phyloP scores from a whole-genome alignment of 2,113 vertebrate genomes.

The Hippopotamus amphibius region DNA sequence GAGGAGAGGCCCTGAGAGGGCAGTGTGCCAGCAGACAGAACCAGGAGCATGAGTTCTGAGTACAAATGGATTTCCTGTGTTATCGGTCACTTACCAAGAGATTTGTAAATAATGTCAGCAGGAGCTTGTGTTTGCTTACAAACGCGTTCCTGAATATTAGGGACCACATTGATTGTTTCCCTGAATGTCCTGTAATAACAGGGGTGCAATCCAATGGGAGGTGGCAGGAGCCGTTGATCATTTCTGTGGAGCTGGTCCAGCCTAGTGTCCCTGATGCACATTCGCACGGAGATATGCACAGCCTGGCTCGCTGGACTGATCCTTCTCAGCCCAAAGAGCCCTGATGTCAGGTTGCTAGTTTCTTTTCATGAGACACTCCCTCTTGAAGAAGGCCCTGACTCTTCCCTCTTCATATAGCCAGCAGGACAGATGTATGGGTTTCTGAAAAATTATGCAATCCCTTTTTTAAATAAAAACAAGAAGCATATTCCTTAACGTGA shows the following conservation, averaged over 20 bases:
- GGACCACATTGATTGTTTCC: constrained; percentile 16
- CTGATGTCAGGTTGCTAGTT: background rate
- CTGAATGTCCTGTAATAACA: background rate
- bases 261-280: background rate
- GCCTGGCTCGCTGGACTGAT: background rate
- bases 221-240: background rate
- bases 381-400: background rate
- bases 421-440: background rate
- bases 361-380: background rate
- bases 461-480: constrained; percentile 18
- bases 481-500: background rate
- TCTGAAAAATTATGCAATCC: background rate
- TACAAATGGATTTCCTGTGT: background rate
- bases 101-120: constrained; percentile 44
- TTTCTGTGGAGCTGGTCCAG: background rate
- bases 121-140: constrained; percentile 18
- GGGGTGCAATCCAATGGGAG: background rate
- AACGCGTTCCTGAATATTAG: background rate
- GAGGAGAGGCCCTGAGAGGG: background rate
- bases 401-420: background rate
- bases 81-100: background rate
- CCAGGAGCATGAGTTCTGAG: background rate
- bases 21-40: background rate
- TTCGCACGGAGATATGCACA: background rate
- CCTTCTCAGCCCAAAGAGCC: background rate